Percentiles rank a stretch among this genome's conserved stretches.
Evolutionary conservation across 2,888 invertebrate genomes (phyloP).

Genomic region (Gymnoscelis rufifasciata): DNA sequence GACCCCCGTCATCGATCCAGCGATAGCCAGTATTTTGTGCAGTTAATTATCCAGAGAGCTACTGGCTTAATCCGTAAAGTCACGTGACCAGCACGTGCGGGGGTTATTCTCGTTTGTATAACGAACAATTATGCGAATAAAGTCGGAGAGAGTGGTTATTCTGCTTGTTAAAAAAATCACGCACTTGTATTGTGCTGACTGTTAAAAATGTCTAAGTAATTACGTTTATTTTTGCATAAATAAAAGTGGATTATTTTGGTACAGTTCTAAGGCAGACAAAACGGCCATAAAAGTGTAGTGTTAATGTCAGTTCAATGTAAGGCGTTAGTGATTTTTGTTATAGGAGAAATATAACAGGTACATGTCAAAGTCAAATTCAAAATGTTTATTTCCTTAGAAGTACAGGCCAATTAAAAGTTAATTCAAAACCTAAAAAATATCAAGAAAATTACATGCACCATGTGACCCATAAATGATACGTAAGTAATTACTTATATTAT

Average conservation of each 20-base stretch:
- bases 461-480: too few species aligned
- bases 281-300: too few species aligned
- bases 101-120: constrained; percentile 43
- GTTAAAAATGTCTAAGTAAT: constrained; percentile 1
- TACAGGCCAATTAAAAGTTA: too few species aligned
- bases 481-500: too few species aligned
- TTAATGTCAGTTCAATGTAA: too few species aligned
- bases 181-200: constrained; percentile 4
- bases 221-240: too few species aligned
- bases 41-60: constrained; percentile 73
- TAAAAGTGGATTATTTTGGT: background rate
- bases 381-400: too few species aligned
- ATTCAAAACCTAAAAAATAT: too few species aligned
- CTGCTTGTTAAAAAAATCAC: constrained; percentile 15
- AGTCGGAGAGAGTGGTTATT: constrained; percentile 11
- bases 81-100: constrained; percentile 75
- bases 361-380: too few species aligned
- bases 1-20: constrained; percentile 43
- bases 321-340: too few species aligned
- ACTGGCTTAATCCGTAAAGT: constrained; percentile 67
- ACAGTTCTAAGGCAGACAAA: constrained; percentile 13
- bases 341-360: too few species aligned
- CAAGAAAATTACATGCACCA: too few species aligned
- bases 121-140: constrained; percentile 25
- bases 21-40: constrained; percentile 60